These are phyloP conservation scores for Corythaeola cristata DNA, from an alignment of 2,113 vertebrate species.

Conservation along the genomic window DNA sequence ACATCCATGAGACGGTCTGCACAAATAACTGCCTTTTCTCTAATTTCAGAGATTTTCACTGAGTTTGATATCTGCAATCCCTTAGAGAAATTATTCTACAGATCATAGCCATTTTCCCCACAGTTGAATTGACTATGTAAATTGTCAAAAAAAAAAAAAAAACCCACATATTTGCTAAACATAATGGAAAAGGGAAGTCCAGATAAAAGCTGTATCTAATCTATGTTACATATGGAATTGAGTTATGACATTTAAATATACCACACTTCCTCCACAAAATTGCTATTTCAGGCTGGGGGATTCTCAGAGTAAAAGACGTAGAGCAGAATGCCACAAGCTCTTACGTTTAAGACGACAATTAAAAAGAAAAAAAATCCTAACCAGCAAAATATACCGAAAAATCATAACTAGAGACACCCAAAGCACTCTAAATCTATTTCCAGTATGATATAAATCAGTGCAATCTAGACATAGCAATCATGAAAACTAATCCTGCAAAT, in stretches of 20 bases:
- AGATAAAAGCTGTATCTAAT: background rate
- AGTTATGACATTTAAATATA: background rate
- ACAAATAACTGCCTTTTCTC: background rate
- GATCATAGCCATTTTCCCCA: background rate
- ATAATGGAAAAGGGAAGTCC: background rate
- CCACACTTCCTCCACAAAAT: background rate
- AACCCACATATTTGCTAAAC: background rate
- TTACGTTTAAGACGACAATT: background rate
- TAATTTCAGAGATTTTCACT: background rate
- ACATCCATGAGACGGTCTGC: background rate
- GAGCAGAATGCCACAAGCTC: background rate
- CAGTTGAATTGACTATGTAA: background rate
- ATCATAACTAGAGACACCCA: background rate
- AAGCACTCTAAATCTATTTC: background rate
- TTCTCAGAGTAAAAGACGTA: background rate
- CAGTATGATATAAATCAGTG: background rate
- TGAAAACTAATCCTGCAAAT: background rate
- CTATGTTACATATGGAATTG: background rate
- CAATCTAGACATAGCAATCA: background rate
- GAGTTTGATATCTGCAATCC: background rate
- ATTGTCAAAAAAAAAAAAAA: background rate
- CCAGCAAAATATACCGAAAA: background rate
- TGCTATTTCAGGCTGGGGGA: background rate
- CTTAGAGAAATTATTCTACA: background rate
- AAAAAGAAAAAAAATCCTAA: background rate